Evolutionary conservation across 2,888 invertebrate genomes (phyloP), one percentile per base, ranked within the genome.

Genomic region (Cordilura impudica): DNA sequence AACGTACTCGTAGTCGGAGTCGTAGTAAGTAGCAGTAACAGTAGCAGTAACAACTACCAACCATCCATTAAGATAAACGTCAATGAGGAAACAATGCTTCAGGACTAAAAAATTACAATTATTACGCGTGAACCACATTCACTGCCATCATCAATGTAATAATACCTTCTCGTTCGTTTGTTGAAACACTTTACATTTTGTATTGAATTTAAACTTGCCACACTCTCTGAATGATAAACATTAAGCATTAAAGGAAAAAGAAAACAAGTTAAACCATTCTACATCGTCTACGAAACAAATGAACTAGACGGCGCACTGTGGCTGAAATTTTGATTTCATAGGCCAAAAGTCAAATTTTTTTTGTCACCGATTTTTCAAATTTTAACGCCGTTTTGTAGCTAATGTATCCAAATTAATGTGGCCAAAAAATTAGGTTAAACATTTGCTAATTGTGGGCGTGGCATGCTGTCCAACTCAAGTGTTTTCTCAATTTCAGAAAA

Each of bases 71-170:
- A 71, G 74, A 79, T 75, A 66, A 66, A 66, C 39, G 47, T 54
- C 66, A 79, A 56, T 29, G 31, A 49, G 8, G n/a, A 74, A 49
- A 61, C 21, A 71, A 70, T 60, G 78, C 74, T 71, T 2, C 60
- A 56, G 53, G 66, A 74, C 26, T 54, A 53, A 61, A 51, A n/a
- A 67, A 49, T 31, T 31, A 61, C 74, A 79, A 71, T 75, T 79
- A 75, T 74, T 54, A 75, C 10, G 78, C 70, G 78, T 71, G 56
- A 74, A 75, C 70, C 66, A 54, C 49, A 66, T 74, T 65, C 29
- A 49, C 58, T 35, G 58, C 29, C 26, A 53, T 26, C 39, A 12
- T 29, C 29, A 2, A 39, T n/a, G 8, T 39, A 12, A 4, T 39
- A n/a, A 39, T 39, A 39, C 35, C 35, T 39, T 39, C 35, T 39